Percentiles rank a stretch among this genome's conserved stretches.
These are phyloP conservation scores for Cephus nigrinus DNA, from an alignment of 2,888 invertebrate species.

Conservation along the genomic window DNA sequence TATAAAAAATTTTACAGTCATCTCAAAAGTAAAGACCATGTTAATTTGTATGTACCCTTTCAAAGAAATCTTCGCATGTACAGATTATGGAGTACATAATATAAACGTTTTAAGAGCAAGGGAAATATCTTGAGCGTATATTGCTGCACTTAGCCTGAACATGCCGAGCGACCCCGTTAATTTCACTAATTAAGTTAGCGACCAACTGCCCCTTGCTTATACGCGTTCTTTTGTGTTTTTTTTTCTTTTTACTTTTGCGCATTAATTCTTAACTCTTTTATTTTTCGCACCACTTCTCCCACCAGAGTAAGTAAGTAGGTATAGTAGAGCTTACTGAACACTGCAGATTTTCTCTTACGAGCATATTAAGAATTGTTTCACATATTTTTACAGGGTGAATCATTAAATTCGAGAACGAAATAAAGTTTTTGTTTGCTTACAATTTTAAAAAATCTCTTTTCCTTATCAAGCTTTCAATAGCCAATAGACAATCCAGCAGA, in stretches of 20 bases:
- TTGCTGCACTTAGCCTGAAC: conserved; percentile 49
- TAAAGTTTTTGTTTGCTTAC: conserved; percentile 5
- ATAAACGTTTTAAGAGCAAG: conserved; percentile 43
- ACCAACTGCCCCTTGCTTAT: conserved; percentile 36
- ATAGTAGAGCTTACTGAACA: background rate
- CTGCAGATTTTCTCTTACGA: background rate
- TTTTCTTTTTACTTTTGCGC: conserved; percentile 19
- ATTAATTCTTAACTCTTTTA: conserved; percentile 32
- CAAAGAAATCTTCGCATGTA: background rate
- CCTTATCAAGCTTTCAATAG: background rate
- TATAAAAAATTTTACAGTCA: background rate
- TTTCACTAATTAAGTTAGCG: conserved; percentile 65
- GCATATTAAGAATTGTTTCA: background rate
- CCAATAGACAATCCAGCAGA: background rate
- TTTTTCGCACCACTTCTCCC: conserved; percentile 27
- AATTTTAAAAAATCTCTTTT: conserved; percentile 19
- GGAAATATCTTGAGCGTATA: conserved; percentile 42
- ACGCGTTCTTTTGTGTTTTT: conserved; percentile 44
- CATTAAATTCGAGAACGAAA: background rate
- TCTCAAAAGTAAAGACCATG: background rate
- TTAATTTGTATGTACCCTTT: background rate
- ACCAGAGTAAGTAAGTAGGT: conserved; percentile 14
- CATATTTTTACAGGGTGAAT: background rate
- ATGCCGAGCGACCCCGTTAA: conserved; percentile 59
- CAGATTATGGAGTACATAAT: conserved; percentile 34